These are phyloP conservation scores for Temnothorax unifasciatus DNA, from an alignment of 2,888 invertebrate genomes.

Conservation along the genomic window DNA sequence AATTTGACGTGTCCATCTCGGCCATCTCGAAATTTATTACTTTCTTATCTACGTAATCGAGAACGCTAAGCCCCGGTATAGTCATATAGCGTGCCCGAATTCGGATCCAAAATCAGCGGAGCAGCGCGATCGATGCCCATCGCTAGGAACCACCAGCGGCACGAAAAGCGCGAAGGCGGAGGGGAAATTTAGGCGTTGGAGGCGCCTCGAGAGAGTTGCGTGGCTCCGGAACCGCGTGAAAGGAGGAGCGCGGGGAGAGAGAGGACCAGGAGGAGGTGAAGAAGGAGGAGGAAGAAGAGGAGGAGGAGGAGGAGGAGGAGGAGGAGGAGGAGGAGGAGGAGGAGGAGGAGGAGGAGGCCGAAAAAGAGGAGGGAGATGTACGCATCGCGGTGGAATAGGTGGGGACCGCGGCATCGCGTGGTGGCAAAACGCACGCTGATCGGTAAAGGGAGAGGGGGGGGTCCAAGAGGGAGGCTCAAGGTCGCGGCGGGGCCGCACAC, in stretches of 20 bases:
- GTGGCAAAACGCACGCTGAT: constrained; percentile 38
- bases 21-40: constrained; percentile 14
- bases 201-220: constrained; percentile 55
- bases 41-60: no score
- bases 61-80: not conserved
- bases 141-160: constrained; percentile 39
- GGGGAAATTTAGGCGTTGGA: constrained; percentile 67
- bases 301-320: not conserved
- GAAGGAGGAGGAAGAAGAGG: constrained; percentile 49
- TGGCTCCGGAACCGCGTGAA: constrained; percentile 34
- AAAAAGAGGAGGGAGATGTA: constrained; percentile 58
- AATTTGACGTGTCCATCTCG: constrained; percentile 62
- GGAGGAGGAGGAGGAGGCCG: constrained; percentile 1
- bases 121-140: constrained; percentile 46
- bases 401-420: constrained; percentile 62
- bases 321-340: constrained; percentile 50
- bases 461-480: constrained; percentile 80
- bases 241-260: constrained; percentile 15
- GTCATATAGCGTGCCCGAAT: not conserved
- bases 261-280: constrained; percentile 7
- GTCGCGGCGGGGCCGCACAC: constrained; percentile 85
- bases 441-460: constrained; percentile 35
- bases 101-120: constrained; percentile 36
- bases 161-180: constrained; percentile 57
- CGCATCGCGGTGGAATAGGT: constrained; percentile 66